phyloP scores from a whole-genome alignment of 2,888 invertebrate species.

The Euplexia lucipara region DNA sequence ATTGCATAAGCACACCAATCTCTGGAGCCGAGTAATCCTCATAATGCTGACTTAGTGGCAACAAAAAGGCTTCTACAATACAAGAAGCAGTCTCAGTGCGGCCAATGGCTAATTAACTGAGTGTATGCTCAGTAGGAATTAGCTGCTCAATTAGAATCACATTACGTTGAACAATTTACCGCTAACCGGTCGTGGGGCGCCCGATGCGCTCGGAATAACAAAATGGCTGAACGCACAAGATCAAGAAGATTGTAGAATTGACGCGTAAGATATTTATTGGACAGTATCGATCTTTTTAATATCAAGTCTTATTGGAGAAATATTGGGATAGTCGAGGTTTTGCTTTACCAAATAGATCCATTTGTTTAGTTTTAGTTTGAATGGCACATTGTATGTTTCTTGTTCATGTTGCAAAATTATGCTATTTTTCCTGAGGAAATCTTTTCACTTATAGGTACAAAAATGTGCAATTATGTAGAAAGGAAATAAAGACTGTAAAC shows the following conservation, averaged over 20 bases:
- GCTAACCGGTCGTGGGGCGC: slow-evolving; percentile 84
- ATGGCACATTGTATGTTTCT: no score
- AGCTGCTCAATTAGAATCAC: slow-evolving; percentile 90
- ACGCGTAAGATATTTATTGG: slow-evolving; percentile 33
- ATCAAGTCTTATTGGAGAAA: slow-evolving; percentile 8
- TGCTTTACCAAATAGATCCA: neutral
- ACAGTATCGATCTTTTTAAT: slow-evolving; percentile 2
- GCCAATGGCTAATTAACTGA: slow-evolving; percentile 78
- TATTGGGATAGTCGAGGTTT: slow-evolving; percentile 5
- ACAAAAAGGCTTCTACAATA: slow-evolving; percentile 56
- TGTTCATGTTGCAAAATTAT: no score
- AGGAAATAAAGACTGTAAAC: no score
- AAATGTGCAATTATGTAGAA: no score
- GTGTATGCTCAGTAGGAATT: slow-evolving; percentile 85
- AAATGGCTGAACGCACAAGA: slow-evolving; percentile 73
- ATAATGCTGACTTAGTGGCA: slow-evolving; percentile 44
- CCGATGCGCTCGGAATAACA: slow-evolving; percentile 84
- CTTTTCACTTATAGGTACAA: no score
- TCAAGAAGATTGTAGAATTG: slow-evolving; percentile 59
- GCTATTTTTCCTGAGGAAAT: no score
- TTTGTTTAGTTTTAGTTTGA: no score
- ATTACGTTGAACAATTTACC: slow-evolving; percentile 89
- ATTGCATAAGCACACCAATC: slow-evolving; percentile 42
- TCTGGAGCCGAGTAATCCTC: slow-evolving; percentile 27
- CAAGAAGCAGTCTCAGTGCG: slow-evolving; percentile 54